Percentiles rank a stretch among this genome's conserved stretches.
phyloP scores from a whole-genome alignment of 1,140 invertebrate genomes.

The Lanistes nyassanus region DNA sequence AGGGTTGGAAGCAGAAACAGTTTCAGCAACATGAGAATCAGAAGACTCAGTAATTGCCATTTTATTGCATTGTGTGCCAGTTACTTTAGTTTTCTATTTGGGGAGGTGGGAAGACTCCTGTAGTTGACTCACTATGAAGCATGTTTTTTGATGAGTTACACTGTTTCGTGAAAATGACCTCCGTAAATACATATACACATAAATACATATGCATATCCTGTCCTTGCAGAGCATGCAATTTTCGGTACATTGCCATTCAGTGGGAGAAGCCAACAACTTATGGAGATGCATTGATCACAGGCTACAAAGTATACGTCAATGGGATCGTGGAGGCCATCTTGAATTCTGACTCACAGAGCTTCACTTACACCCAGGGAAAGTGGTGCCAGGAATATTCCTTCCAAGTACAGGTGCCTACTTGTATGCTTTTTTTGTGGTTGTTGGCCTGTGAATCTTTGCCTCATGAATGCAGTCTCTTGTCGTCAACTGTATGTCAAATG shows the following conservation, averaged over 20 bases:
- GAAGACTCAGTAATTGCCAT: no score
- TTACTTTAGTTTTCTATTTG: no score
- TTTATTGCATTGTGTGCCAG: no score
- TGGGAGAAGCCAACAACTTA: slow-evolving; percentile 66
- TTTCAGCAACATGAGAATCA: no score
- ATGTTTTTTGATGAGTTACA: no score
- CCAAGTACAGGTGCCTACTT: slow-evolving; percentile 66
- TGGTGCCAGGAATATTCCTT: slow-evolving; percentile 66
- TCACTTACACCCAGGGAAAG: slow-evolving; percentile 63
- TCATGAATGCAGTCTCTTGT: no score
- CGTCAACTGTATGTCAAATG: no score
- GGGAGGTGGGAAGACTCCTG: no score
- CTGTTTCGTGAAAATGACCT: background rate
- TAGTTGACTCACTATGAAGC: no score
- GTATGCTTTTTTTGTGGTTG: no score
- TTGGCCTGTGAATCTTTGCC: no score
- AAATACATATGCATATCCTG: background rate
- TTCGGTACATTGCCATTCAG: slow-evolving; percentile 66
- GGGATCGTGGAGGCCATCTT: slow-evolving; percentile 63
- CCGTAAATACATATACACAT: background rate
- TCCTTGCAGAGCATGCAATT: slow-evolving; percentile 64
- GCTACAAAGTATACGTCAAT: slow-evolving; percentile 67
- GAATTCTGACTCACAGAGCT: slow-evolving; percentile 60
- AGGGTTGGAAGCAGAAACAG: no score
- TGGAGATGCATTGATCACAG: slow-evolving; percentile 63